Evolutionary conservation across 2,888 invertebrate species (phyloP).

Genomic region (Ellobium chinense): DNA sequence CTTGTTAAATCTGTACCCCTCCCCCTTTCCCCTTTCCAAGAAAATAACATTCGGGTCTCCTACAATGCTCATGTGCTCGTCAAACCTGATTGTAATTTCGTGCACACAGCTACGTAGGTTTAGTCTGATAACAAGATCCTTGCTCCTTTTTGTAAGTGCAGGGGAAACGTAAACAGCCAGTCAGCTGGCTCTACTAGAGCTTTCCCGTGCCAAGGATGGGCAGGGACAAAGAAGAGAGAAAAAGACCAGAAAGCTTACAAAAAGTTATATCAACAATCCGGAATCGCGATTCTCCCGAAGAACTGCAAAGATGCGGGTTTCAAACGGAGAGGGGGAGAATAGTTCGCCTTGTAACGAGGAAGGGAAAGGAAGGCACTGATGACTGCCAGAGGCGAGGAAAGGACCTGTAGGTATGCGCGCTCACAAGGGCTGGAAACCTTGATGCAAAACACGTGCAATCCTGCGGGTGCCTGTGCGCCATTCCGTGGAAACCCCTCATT

Average conservation of each 20-base stretch:
- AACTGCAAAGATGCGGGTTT: background rate
- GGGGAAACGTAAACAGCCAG: background rate
- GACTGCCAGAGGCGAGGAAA: conserved; percentile 14
- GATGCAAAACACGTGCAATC: conserved; percentile 19
- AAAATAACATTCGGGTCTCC: no score
- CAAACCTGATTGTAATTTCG: background rate
- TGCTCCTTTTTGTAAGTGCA: background rate
- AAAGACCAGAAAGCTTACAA: background rate
- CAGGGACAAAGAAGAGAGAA: background rate
- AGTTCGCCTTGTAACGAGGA: background rate
- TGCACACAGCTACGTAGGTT: background rate
- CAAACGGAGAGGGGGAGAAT: background rate
- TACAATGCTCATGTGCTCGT: no score
- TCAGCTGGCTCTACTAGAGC: background rate
- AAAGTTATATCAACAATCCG: conserved; percentile 5
- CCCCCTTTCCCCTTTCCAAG: no score
- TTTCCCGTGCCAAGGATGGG: background rate
- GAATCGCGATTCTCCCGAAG: background rate
- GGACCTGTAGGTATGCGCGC: background rate
- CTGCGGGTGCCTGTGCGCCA: background rate
- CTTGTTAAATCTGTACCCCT: no score
- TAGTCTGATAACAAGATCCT: background rate
- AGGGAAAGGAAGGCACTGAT: conserved; percentile 18
- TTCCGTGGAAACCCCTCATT: background rate
- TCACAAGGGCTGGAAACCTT: background rate